phyloP scores from a whole-genome alignment of 2,888 invertebrate species.

The Drosophila quinaria region DNA sequence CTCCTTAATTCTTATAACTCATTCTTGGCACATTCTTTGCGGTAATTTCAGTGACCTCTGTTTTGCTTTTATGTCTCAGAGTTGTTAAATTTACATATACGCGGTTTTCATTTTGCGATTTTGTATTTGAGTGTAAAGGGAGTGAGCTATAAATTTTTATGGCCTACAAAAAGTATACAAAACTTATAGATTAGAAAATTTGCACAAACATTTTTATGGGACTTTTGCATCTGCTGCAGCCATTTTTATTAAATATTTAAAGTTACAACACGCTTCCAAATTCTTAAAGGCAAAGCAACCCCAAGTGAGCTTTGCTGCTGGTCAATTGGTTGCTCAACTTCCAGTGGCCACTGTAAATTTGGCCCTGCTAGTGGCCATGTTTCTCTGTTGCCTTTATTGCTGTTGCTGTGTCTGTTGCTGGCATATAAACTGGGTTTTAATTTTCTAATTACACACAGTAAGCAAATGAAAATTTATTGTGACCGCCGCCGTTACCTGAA shows the following conservation, averaged over 20 bases:
- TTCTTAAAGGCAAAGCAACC: conserved; percentile 18
- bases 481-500: conserved; percentile 36
- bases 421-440: conserved; percentile 79
- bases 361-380: conserved; percentile 44
- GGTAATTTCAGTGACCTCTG: conserved; percentile 65
- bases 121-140: conserved; percentile 17
- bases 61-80: conserved; percentile 48
- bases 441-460: conserved; percentile 81
- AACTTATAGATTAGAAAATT: conserved; percentile 22
- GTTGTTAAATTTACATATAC: conserved; percentile 64
- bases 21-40: conserved; percentile 38
- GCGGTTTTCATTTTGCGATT: conserved; percentile 38
- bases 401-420: conserved; percentile 37
- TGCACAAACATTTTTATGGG: conserved; percentile 34
- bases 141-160: conserved; percentile 31
- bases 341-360: conserved; percentile 34
- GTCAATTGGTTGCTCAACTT: conserved; percentile 56
- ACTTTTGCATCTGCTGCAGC: conserved; percentile 24
- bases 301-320: conserved; percentile 33
- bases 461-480: conserved; percentile 82
- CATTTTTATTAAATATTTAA: conserved; percentile 32
- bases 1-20: background rate
- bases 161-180: conserved; percentile 13
- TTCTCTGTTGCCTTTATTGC: conserved; percentile 31
- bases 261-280: conserved; percentile 26